These are phyloP conservation scores for Paradisaea rubra DNA, from an alignment of 2,113 vertebrate species.

Conservation along the genomic window DNA sequence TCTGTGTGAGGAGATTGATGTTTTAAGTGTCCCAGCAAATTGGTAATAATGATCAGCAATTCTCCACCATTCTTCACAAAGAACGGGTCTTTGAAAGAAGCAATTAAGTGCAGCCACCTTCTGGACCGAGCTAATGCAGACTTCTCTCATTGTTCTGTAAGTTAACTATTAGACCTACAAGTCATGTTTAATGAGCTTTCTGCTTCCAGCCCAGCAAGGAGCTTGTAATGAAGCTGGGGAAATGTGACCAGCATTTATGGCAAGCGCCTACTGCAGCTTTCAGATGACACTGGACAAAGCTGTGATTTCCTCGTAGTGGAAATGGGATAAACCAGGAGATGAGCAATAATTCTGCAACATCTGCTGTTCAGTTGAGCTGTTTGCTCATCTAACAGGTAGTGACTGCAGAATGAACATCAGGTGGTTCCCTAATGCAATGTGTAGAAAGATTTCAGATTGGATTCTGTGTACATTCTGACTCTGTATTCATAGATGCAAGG, in stretches of 20 bases:
- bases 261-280: neutral
- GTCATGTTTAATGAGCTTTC: neutral
- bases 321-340: neutral
- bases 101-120: constrained; percentile 9
- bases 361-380: neutral
- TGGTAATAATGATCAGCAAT: constrained; percentile 30
- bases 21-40: constrained; percentile 42
- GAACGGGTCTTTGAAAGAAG: neutral
- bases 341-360: neutral
- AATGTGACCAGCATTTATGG: neutral
- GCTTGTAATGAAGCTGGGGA: neutral
- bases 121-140: neutral
- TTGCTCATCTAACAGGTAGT: neutral
- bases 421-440: neutral
- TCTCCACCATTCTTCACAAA: constrained; percentile 11
- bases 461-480: neutral
- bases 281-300: neutral
- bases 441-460: neutral
- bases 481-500: neutral
- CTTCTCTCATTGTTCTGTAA: neutral
- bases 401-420: neutral
- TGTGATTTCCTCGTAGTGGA: neutral
- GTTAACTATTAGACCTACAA: neutral
- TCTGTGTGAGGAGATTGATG: constrained; percentile 12
- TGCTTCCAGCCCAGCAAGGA: neutral